Evolutionary conservation across 2,113 vertebrate species (phyloP).

Genomic region (Malurus cyaneus): DNA sequence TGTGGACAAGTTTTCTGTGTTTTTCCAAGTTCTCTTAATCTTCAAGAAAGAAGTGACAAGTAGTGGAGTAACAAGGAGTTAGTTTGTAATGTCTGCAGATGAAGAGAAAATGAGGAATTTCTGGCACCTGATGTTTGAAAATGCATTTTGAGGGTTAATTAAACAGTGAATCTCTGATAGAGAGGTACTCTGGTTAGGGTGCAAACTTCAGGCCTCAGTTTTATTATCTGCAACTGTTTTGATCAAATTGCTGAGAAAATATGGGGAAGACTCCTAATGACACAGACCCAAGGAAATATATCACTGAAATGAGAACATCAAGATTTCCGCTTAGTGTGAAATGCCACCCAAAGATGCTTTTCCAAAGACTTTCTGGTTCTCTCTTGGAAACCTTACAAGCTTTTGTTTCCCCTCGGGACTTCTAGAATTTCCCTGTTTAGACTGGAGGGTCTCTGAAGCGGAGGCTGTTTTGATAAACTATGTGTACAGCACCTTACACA

Average conservation of each 20-base stretch:
- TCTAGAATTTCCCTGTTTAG: slow-evolving; percentile 71
- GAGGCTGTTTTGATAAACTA: slow-evolving; percentile 51
- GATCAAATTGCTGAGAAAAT: not conserved
- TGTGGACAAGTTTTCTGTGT: not conserved
- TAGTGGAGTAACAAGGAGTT: not conserved
- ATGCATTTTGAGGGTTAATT: not conserved
- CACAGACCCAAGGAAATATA: not conserved
- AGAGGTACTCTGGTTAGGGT: not conserved
- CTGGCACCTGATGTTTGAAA: not conserved
- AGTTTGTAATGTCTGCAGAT: not conserved
- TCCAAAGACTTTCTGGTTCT: slow-evolving; percentile 29
- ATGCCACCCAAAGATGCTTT: slow-evolving; percentile 42
- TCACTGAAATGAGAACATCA: not conserved
- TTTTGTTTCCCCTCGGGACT: slow-evolving; percentile 35
- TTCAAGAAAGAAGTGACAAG: not conserved
- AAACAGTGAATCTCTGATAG: not conserved
- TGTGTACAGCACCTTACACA: slow-evolving; percentile 61
- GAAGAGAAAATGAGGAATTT: not conserved
- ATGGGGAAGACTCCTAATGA: not conserved
- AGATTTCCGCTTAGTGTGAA: slow-evolving; percentile 23
- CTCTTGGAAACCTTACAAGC: slow-evolving; percentile 25
- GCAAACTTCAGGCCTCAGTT: not conserved
- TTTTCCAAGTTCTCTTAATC: not conserved
- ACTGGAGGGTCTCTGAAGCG: slow-evolving; percentile 35
- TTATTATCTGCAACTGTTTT: not conserved